phyloP scores from a whole-genome alignment of 2,888 invertebrate species.

The Cordylochernes scorpioides region DNA sequence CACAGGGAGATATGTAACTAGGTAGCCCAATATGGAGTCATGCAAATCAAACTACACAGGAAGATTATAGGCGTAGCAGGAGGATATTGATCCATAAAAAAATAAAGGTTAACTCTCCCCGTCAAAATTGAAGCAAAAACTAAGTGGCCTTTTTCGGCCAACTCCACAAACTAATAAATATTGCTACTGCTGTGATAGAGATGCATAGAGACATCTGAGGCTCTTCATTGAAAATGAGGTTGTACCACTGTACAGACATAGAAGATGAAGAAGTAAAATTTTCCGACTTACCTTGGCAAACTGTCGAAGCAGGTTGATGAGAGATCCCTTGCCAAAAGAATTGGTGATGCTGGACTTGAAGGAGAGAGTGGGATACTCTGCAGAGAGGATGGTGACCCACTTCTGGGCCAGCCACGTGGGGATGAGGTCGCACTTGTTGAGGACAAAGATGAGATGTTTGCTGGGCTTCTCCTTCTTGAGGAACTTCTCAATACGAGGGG shows the following conservation, averaged over 20 bases:
- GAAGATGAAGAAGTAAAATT: constrained; percentile 2
- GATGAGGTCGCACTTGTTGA: constrained; percentile 70
- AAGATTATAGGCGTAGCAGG: too few relatives aligned
- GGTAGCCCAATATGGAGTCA: too few relatives aligned
- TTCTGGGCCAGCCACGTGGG: constrained; percentile 94
- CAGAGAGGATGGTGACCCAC: constrained; percentile 80
- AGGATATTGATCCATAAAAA: too few relatives aligned
- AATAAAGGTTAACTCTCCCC: too few relatives aligned
- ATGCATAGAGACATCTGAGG: too few relatives aligned
- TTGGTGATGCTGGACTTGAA: constrained; percentile 96
- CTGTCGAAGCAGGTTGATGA: constrained; percentile 82
- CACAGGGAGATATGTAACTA: too few relatives aligned
- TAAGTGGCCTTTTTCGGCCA: too few relatives aligned
- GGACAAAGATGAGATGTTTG: constrained; percentile 83
- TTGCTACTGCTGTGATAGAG: too few relatives aligned
- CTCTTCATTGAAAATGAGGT: too few relatives aligned
- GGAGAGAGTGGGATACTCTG: constrained; percentile 87
- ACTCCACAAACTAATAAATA: too few relatives aligned
- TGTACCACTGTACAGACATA: background rate
- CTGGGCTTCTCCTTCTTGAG: constrained; percentile 77
- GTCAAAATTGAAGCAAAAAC: too few relatives aligned
- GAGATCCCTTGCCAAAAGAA: constrained; percentile 88
- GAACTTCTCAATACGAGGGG: constrained; percentile 70
- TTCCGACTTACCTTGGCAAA: constrained; percentile 37
- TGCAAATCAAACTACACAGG: background rate